Evolutionary conservation across 2,113 vertebrate genomes (phyloP).

Genomic region (western clawed frog (Xenopus tropicalis)): DNA sequence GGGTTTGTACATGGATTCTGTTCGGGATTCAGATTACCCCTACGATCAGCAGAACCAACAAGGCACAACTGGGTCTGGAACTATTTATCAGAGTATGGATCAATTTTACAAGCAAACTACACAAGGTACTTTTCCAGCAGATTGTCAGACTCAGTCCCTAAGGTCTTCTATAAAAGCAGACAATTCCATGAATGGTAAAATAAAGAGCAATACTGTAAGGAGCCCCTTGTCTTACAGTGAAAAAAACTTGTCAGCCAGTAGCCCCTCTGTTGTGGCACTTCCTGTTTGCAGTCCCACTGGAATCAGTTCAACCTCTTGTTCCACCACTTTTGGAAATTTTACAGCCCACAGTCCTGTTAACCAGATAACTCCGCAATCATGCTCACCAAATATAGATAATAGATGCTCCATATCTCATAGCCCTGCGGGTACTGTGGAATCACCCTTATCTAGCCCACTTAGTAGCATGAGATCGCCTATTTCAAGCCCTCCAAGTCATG

Average conservation of each 20-base stretch:
- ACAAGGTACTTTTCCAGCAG: slow-evolving; percentile 63
- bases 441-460: slow-evolving; percentile 86
- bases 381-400: slow-evolving; percentile 73
- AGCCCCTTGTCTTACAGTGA: slow-evolving; percentile 67
- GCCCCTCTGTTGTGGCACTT: slow-evolving; percentile 75
- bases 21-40: slow-evolving; percentile 83
- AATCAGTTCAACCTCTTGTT: slow-evolving; percentile 84
- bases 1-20: slow-evolving; percentile 96
- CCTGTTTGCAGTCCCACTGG: slow-evolving; percentile 73
- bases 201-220: slow-evolving; percentile 66
- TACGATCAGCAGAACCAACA: slow-evolving; percentile 78
- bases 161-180: slow-evolving; percentile 66
- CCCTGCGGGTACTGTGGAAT: slow-evolving; percentile 82
- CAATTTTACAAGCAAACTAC: slow-evolving; percentile 75
- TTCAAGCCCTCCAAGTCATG: slow-evolving; percentile 91
- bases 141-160: slow-evolving; percentile 59
- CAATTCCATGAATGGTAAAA: slow-evolving; percentile 62
- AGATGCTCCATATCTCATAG: slow-evolving; percentile 84
- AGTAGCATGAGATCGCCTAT: slow-evolving; percentile 94
- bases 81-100: slow-evolving; percentile 78
- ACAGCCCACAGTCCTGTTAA: slow-evolving; percentile 76
- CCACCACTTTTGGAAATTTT: slow-evolving; percentile 76
- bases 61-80: slow-evolving; percentile 72
- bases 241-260: slow-evolving; percentile 76
- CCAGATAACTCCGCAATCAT: slow-evolving; percentile 72